Percentiles rank a stretch among this genome's conserved stretches.
phyloP scores from a whole-genome alignment of 1,140 invertebrate species.

The Drosophila mayri region DNA sequence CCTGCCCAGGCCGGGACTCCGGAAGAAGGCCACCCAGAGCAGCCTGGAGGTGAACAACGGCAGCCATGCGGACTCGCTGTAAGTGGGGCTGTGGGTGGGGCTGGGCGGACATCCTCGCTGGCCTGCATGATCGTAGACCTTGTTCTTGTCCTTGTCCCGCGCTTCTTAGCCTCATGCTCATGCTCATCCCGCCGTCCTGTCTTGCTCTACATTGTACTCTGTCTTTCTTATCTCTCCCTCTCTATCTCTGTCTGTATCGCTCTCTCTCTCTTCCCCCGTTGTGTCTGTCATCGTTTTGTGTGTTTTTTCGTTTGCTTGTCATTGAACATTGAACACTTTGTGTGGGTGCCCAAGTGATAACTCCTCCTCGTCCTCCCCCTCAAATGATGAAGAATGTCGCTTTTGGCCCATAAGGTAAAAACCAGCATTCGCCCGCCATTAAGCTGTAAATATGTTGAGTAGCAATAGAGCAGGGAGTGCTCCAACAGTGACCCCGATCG shows the following conservation, averaged over 20 bases:
- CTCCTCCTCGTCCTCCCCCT: constrained; percentile 69
- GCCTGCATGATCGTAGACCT: constrained; percentile 49
- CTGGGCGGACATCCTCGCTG: constrained; percentile 17
- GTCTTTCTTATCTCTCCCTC: constrained; percentile 40
- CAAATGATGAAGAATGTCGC: constrained; percentile 80
- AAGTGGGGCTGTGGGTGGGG: constrained; percentile 53
- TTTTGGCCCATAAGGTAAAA: constrained; percentile 85
- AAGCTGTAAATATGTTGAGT: constrained; percentile 48
- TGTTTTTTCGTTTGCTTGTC: constrained; percentile 77
- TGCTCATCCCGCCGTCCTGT: constrained; percentile 51
- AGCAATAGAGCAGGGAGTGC: constrained; percentile 9
- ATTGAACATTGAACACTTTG: constrained; percentile 72
- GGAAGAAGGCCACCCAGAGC: constrained; percentile 56
- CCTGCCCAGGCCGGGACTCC: constrained; percentile 33
- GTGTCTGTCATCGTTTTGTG: constrained; percentile 49
- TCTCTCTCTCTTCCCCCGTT: constrained; percentile 34
- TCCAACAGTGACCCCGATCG: background rate
- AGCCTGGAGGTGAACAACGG: constrained; percentile 78
- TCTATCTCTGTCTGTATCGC: constrained; percentile 31
- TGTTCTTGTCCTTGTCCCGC: constrained; percentile 23
- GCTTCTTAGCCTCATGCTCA: constrained; percentile 47
- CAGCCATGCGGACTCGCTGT: constrained; percentile 79
- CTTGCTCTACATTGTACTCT: constrained; percentile 45
- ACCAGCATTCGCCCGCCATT: constrained; percentile 50
- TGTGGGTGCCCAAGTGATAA: constrained; percentile 75